A percentile compares a stretch with the other conserved stretches of the same genome.
phyloP scores from a whole-genome alignment of 2,113 vertebrate species.

The Bubalus kerabau region DNA sequence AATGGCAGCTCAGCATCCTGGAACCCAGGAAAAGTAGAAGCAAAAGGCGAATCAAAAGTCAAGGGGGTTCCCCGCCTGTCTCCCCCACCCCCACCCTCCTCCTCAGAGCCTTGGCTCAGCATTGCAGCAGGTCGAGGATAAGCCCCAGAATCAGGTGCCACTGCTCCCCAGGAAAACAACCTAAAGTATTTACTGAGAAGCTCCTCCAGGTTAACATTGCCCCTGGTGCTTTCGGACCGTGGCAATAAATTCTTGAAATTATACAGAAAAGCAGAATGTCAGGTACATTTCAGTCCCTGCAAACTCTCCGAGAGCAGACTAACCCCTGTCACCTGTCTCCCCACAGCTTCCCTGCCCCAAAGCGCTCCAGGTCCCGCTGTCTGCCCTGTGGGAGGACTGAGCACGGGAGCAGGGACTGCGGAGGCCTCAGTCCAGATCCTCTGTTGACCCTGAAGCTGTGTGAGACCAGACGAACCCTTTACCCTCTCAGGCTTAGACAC shows the following conservation, averaged over 20 bases:
- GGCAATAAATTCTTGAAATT: neutral
- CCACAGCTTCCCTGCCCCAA: neutral
- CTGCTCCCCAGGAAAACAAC: neutral
- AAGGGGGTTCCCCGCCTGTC: fast-evolving
- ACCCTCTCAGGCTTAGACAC: neutral
- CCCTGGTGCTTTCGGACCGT: neutral
- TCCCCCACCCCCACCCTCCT: neutral
- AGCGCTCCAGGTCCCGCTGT: neutral
- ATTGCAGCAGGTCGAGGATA: neutral
- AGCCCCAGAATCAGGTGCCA: neutral
- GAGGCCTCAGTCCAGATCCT: neutral
- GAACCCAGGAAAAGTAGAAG: neutral
- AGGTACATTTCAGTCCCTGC: neutral
- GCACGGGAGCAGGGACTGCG: neutral
- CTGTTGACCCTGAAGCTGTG: neutral
- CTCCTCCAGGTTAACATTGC: neutral
- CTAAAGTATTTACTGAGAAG: neutral
- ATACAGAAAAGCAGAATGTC: neutral
- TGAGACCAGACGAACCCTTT: neutral
- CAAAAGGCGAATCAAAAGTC: neutral
- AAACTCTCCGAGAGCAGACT: neutral
- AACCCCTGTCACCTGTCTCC: neutral
- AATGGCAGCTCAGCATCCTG: neutral
- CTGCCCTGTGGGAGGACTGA: neutral
- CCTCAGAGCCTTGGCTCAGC: neutral